Percentiles rank a stretch among this genome's conserved stretches.
phyloP scores from a whole-genome alignment of 2,888 invertebrate genomes.

The Agonopterix heracliana region DNA sequence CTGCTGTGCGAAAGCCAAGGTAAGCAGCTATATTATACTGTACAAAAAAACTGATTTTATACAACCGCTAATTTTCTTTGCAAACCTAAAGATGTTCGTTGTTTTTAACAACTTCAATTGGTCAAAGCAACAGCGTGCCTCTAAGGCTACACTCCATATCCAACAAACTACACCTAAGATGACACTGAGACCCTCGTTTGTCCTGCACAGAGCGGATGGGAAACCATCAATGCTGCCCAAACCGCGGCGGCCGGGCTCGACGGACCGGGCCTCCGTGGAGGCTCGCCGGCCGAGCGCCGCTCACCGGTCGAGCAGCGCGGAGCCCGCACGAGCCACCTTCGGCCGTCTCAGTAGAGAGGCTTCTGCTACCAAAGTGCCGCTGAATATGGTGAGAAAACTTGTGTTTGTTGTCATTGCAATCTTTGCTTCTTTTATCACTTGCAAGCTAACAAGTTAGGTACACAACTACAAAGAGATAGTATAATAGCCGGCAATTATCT shows the following conservation, averaged over 20 bases:
- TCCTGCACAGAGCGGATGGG: constrained; percentile 38
- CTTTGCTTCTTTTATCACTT: background rate
- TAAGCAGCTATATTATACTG: too few relatives aligned
- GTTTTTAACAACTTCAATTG: too few relatives aligned
- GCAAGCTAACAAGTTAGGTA: background rate
- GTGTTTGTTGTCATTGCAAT: background rate
- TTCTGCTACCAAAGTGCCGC: constrained; percentile 50
- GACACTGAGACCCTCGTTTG: background rate
- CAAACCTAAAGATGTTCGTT: too few relatives aligned
- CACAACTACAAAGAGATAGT: background rate
- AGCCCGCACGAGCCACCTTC: constrained; percentile 47
- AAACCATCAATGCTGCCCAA: constrained; percentile 57
- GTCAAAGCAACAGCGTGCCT: too few relatives aligned
- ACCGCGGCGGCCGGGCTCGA: constrained; percentile 51
- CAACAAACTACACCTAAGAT: too few relatives aligned
- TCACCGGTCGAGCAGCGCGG: constrained; percentile 58
- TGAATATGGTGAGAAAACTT: constrained; percentile 37
- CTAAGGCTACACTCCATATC: too few relatives aligned
- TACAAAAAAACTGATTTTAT: too few relatives aligned
- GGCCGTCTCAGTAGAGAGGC: constrained; percentile 51
- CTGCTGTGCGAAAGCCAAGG: too few relatives aligned
- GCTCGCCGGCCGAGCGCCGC: constrained; percentile 47
- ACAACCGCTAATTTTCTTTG: too few relatives aligned
- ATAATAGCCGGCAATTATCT: too few relatives aligned
- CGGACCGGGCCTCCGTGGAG: constrained; percentile 53